Percentiles rank a stretch among this genome's conserved stretches.
Conservation (phyloP, 2,797 vertebrate genomes). For the Gadopsis marmoratus region DNA sequence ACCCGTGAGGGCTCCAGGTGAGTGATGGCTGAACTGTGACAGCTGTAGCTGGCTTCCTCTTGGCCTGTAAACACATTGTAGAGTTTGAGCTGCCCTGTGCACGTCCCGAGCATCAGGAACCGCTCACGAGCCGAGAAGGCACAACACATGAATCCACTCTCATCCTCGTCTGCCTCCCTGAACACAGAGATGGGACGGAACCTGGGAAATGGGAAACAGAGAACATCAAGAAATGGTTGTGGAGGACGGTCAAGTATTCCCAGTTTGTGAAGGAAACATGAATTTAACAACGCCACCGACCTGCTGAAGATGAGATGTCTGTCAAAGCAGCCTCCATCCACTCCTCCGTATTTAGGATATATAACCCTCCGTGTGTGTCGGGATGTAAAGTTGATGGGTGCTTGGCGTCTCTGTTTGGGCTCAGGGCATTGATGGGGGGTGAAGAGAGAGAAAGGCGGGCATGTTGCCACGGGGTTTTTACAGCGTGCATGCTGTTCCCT, state of each 20-base stretch:
- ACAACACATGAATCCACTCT: conserved; percentile 98
- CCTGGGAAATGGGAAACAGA: conserved; percentile 73
- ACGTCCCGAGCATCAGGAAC: conserved; percentile 98
- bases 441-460: conserved; percentile 98
- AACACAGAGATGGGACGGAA: conserved; percentile 99
- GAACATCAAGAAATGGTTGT: background rate
- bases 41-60: conserved; percentile 98
- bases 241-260: background rate
- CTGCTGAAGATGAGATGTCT: conserved; percentile 99
- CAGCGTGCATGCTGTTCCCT: conserved; percentile 99
- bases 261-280: background rate
- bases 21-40: conserved; percentile 97
- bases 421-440: conserved; percentile 99
- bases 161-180: conserved; percentile 97
- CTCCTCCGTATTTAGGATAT: conserved; percentile 98
- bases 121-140: conserved; percentile 98
- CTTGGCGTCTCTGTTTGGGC: conserved; percentile 98
- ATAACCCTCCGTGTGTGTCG: conserved; percentile 94
- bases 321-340: conserved; percentile 99
- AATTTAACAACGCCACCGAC: conserved; percentile 73
- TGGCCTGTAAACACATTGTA: conserved; percentile 99
- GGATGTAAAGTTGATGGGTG: conserved; percentile 97
- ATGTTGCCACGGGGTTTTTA: conserved; percentile 99
- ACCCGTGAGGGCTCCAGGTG: conserved; percentile 99
- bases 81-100: conserved; percentile 96